Evolutionary conservation across 2,797 vertebrate genomes (phyloP).

Genomic region (Urosaurus nigricauda): DNA sequence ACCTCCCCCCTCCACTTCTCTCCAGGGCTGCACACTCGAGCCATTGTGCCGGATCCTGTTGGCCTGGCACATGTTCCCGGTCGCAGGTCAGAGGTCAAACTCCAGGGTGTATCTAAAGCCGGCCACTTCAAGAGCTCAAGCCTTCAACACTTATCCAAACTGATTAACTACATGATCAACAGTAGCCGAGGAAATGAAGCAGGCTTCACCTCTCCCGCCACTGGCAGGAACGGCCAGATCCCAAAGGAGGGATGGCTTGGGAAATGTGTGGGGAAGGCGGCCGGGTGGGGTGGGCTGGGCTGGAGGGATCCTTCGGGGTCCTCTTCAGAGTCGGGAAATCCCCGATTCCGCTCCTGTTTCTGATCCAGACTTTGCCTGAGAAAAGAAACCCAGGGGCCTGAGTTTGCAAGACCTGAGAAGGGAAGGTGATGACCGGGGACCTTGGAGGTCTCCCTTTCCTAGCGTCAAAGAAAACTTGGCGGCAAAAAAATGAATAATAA

Average conservation of each 20-base stretch:
- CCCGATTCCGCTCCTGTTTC: background rate
- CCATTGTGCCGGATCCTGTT: slow-evolving; percentile 35
- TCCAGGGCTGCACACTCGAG: slow-evolving; percentile 23
- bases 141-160: slow-evolving; percentile 26
- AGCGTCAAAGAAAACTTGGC: no score
- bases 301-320: background rate
- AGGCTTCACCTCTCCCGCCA: background rate
- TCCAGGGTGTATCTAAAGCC: slow-evolving; percentile 58
- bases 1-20: no score
- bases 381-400: no score
- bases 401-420: no score
- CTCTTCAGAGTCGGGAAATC: background rate
- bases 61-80: slow-evolving; percentile 38
- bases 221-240: slow-evolving; percentile 11
- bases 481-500: no score
- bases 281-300: background rate
- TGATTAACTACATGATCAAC: slow-evolving; percentile 58
- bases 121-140: slow-evolving; percentile 57
- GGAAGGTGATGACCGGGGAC: no score
- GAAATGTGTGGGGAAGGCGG: background rate
- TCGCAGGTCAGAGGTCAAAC: slow-evolving; percentile 80
- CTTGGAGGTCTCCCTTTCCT: no score
- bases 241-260: slow-evolving; percentile 2
- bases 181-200: slow-evolving; percentile 17
- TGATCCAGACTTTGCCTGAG: background rate